Conservation (phyloP, 1,140 invertebrate genomes). For the Capitella teleta region DNA sequence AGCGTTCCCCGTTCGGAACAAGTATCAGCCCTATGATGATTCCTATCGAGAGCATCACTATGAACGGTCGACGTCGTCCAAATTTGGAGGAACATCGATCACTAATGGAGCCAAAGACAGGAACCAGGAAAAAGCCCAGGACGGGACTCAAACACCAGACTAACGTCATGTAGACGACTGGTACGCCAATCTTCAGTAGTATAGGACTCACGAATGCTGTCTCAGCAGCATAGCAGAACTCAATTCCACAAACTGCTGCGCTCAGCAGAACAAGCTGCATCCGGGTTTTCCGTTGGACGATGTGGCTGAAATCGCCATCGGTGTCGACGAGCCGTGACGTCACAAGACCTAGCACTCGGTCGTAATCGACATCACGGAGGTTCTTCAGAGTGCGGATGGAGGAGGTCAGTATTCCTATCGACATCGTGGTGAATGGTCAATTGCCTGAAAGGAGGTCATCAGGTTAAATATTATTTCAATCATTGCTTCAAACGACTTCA, state of each 20-base stretch:
- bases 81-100: constrained; percentile 70
- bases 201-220: constrained; percentile 94
- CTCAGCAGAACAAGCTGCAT: constrained; percentile 74
- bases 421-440: too few relatives aligned
- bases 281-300: constrained; percentile 53
- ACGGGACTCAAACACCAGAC: constrained; percentile 74
- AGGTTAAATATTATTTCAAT: too few relatives aligned
- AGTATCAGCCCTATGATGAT: constrained; percentile 52
- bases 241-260: constrained; percentile 90
- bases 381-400: constrained; percentile 7
- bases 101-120: constrained; percentile 79
- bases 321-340: neutral
- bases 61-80: constrained; percentile 81
- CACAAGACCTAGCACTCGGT: neutral
- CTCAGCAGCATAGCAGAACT: constrained; percentile 93
- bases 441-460: too few relatives aligned
- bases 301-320: neutral
- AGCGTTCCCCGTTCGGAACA: constrained; percentile 76
- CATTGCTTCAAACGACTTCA: too few relatives aligned
- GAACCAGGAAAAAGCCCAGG: constrained; percentile 80
- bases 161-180: constrained; percentile 81
- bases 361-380: constrained; percentile 2
- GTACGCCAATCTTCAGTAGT: constrained; percentile 80
- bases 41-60: constrained; percentile 74
- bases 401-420: constrained; percentile 4